Evolutionary conservation across 2,888 invertebrate genomes (phyloP), one percentile per base, ranked within the genome.

Genomic region (Hyposoter dolosus): DNA sequence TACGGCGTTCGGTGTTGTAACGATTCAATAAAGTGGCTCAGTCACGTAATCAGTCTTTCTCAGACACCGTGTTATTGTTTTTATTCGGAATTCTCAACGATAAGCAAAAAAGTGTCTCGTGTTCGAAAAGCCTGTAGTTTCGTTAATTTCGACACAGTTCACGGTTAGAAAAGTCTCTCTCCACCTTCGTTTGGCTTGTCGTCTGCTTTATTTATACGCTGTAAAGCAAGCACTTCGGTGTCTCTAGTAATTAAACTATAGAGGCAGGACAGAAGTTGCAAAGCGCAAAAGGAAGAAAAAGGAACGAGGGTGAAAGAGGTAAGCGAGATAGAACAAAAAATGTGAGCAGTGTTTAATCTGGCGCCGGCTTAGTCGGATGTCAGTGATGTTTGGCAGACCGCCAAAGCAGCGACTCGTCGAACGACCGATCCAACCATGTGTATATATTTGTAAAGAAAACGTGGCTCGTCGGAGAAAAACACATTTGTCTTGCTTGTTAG

Each of bases 381-480:
- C 82, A 75, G 40, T 12, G 47, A 71, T 65, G 74, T 86, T 86
- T 86, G 85, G 83, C 69, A 7, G 15, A 63, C n/a, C 40, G 76
- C 85, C 85, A 83, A 76, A 77, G 43, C 40, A 72, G 74, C 76
- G 23, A 12, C 72, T 83, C 66, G 60, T 79, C 69, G 69, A 63
- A 23, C 23, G 82, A 74, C 68, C 40, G 81, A 82, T 78, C 43
- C 63, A 45, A 40, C 6, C 74, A 17, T 82, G 40, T 82, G 47
- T 17, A 17, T 17, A 17, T 28, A 50, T 32, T 56, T 12, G n/a
- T 17, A 47, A 32, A 68, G 50, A 77, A 74, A 68, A 63, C 50
- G 35, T 72, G 23, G 32, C 23, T 35, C 10, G 43, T 35, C 10
- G 43, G 60, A 4, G 60, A 32, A 63, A 79, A 45, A 79, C 45